Evolutionary conservation across 1,140 invertebrate genomes (phyloP), one percentile per base, ranked within the genome.

Genomic region (Papilio dardanus): DNA sequence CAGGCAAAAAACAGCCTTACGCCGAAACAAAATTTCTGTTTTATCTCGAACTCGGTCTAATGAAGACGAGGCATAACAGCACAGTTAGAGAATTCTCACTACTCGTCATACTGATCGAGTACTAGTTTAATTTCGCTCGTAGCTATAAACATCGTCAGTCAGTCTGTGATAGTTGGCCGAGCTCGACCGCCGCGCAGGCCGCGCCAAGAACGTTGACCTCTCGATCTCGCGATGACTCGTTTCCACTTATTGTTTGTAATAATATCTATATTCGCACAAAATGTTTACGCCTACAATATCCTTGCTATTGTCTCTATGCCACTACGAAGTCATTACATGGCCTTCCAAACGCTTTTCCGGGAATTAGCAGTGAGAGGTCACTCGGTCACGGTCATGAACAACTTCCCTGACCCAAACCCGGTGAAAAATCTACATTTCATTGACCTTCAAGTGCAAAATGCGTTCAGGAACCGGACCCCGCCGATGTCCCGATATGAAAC

Each of bases 301-400:
- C 85, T 93, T 19, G 89, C 77, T 10, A 86, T 92, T 19, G 86
- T 88, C 24, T 86, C 89, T 35, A n/a, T 87, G n/a, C 90, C 89
- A 1, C 76, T 90, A 5, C 78, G 80, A 66, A 94, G 93, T 75
- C 94, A 94, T 79, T 91, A 89, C 67, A 90, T 89, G 85, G 87
- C 93, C 0, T 91, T 93, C 40, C 80, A 89, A 30, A 81, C 86
- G 3, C 68, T 94, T 12, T 89, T 94, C 65, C 79, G 84, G 5
- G 90, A 88, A n/a, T 77, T 94, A 42, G 92, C 92, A 1, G 65
- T 62, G 12, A 80, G 86, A 74, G 93, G 91, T 6, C 94, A 94
- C 77, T 79, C 87, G 5, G 86, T 94, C 0, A 93, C 91, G 0
- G 87, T 94, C 46, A 86, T 94, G 4, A 94, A 91, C 71, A 88